Percentiles rank a stretch among this genome's conserved stretches.
Evolutionary conservation across 2,113 vertebrate species (phyloP).

Genomic region (Catagonus wagneri): DNA sequence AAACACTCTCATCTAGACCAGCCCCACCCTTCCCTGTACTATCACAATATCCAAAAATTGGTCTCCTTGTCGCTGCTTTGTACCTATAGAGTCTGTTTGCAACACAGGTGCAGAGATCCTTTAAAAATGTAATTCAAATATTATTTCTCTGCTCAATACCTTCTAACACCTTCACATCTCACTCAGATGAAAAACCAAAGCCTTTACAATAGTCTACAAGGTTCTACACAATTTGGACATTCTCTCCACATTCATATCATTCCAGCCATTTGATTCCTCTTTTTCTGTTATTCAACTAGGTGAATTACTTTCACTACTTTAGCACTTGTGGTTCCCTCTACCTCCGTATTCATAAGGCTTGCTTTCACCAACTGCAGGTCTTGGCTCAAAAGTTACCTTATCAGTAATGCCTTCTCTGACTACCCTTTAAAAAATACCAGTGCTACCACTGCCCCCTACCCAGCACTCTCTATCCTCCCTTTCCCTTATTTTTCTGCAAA

Average conservation of each 20-base stretch:
- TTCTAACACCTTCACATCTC: slow-evolving; percentile 19
- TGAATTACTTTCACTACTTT: not conserved
- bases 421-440: not conserved
- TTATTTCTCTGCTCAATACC: not conserved
- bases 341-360: not conserved
- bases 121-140: slow-evolving; percentile 27
- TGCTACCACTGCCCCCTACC: not conserved
- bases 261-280: not conserved
- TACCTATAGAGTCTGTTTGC: not conserved
- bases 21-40: not conserved
- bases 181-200: not conserved
- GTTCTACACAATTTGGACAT: not conserved
- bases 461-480: not conserved
- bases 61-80: not conserved
- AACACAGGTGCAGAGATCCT: not conserved
- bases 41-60: not conserved
- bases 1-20: not conserved
- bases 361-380: not conserved
- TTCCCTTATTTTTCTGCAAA: not conserved
- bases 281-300: slow-evolving; percentile 18
- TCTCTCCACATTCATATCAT: not conserved
- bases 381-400: not conserved
- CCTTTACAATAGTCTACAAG: not conserved
- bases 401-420: not conserved
- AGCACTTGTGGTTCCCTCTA: not conserved